Conservation (phyloP, 2,888 invertebrate genomes). For the Epistrophe eligans region DNA sequence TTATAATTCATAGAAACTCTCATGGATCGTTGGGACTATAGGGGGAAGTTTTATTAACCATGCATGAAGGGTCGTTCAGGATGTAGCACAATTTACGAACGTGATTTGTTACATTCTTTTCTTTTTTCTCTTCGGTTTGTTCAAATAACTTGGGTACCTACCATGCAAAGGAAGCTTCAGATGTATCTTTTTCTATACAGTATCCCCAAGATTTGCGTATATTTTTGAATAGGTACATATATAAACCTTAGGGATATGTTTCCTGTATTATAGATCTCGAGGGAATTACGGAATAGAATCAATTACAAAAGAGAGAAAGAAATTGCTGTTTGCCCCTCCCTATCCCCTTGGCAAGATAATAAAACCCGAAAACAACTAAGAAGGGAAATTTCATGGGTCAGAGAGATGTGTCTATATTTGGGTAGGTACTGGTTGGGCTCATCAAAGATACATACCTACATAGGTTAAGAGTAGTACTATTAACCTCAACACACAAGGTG, state of each 20-base stretch:
- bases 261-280: conserved; percentile 39
- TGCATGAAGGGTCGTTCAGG: conserved; percentile 63
- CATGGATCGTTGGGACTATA: conserved; percentile 5
- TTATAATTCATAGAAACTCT: conserved; percentile 39
- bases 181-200: conserved; percentile 9
- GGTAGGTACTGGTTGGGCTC: neutral
- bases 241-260: conserved; percentile 38
- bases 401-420: neutral
- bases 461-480: conserved; percentile 11
- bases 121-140: neutral
- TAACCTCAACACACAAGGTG: conserved; percentile 13
- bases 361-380: conserved; percentile 22
- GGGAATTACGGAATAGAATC: conserved; percentile 69
- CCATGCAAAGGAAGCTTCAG: neutral
- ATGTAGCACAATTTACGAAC: conserved; percentile 70
- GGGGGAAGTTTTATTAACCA: conserved; percentile 54
- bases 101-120: conserved; percentile 59
- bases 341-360: conserved; percentile 22
- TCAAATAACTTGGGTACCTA: neutral
- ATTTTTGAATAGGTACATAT: neutral
- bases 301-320: conserved; percentile 50
- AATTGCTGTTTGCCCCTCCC: neutral
- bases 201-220: conserved; percentile 24
- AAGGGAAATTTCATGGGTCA: conserved; percentile 39
- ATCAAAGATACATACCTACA: conserved; percentile 3